Evolutionary conservation across 2,797 vertebrate genomes (phyloP).

Genomic region (Peromyscus melanophrys): DNA sequence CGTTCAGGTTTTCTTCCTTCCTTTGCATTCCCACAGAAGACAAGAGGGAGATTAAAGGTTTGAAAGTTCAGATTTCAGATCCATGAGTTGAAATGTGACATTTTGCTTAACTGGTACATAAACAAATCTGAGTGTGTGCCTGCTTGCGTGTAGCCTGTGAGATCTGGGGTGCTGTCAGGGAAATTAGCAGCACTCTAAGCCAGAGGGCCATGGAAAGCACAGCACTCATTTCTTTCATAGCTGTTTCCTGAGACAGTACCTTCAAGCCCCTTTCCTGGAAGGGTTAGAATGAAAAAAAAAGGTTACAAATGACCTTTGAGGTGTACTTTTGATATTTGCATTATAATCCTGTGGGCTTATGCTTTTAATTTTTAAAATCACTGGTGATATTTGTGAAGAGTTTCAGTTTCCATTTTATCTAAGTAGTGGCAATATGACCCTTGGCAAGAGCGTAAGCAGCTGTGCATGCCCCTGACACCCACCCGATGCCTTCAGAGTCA

Average conservation of each 20-base stretch:
- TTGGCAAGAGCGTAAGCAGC: conserved; percentile 7
- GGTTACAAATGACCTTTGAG: conserved; percentile 65
- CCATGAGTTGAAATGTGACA: conserved; percentile 39
- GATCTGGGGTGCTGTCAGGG: neutral
- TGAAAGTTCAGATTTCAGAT: neutral
- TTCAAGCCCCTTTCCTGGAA: conserved; percentile 48
- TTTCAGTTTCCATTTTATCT: conserved; percentile 61
- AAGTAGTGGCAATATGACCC: neutral
- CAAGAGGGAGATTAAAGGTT: conserved; percentile 49
- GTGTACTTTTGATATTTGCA: conserved; percentile 70
- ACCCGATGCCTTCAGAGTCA: neutral
- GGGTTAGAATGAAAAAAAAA: neutral
- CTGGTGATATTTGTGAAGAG: conserved; percentile 65
- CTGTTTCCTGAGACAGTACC: neutral
- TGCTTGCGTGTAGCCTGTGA: neutral
- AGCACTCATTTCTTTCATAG: neutral
- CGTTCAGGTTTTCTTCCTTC: neutral
- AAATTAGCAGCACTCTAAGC: neutral
- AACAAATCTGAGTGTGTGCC: neutral
- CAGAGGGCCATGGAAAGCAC: conserved; percentile 37
- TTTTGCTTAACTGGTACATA: conserved; percentile 37
- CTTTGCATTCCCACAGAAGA: neutral
- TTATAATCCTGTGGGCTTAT: conserved; percentile 67
- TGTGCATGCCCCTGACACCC: conserved; percentile 6
- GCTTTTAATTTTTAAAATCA: conserved; percentile 72